These are phyloP conservation scores for Echinarachnius parma DNA, from an alignment of 53 echinoderm and acorn worm species.

Conservation along the genomic window DNA sequence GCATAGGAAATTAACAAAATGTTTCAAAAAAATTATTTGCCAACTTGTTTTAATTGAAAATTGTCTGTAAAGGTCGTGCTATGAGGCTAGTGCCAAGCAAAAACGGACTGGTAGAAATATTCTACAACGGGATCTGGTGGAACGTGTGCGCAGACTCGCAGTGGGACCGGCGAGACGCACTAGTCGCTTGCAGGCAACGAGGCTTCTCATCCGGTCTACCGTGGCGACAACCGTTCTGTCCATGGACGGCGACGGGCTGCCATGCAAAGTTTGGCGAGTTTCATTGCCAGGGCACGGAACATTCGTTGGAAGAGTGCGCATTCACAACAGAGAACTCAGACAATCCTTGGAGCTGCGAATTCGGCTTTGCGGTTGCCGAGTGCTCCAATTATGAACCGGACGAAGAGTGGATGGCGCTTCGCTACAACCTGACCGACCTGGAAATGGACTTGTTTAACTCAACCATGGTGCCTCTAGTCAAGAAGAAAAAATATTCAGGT, in stretches of 20 bases:
- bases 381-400: slow-evolving; percentile 23
- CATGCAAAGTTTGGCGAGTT: slow-evolving; percentile 33
- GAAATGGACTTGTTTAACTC: slow-evolving; percentile 14
- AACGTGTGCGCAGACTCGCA: slow-evolving; percentile 29
- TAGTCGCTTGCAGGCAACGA: slow-evolving; percentile 15
- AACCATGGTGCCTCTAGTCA: slow-evolving; percentile 3
- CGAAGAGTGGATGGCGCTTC: slow-evolving; percentile 1
- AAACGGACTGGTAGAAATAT: slow-evolving; percentile 19
- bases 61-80: neutral
- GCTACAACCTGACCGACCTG: slow-evolving; percentile 17
- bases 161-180: slow-evolving; percentile 36
- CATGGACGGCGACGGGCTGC: slow-evolving; percentile 7
- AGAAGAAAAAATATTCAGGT: slow-evolving; percentile 37
- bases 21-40: no score
- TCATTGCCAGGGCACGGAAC: slow-evolving; percentile 24
- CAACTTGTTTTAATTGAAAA: no score
- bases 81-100: slow-evolving; percentile 14
- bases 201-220: slow-evolving; percentile 34
- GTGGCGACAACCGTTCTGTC: slow-evolving; percentile 19
- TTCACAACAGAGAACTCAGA: slow-evolving; percentile 16
- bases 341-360: slow-evolving; percentile 15
- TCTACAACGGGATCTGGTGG: slow-evolving; percentile 39
- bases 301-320: slow-evolving; percentile 29
- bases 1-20: no score
- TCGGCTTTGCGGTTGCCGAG: slow-evolving; percentile 21